These are phyloP conservation scores for Phodopus roborovskii DNA, from an alignment of 2,113 vertebrate species.

Conservation along the genomic window DNA sequence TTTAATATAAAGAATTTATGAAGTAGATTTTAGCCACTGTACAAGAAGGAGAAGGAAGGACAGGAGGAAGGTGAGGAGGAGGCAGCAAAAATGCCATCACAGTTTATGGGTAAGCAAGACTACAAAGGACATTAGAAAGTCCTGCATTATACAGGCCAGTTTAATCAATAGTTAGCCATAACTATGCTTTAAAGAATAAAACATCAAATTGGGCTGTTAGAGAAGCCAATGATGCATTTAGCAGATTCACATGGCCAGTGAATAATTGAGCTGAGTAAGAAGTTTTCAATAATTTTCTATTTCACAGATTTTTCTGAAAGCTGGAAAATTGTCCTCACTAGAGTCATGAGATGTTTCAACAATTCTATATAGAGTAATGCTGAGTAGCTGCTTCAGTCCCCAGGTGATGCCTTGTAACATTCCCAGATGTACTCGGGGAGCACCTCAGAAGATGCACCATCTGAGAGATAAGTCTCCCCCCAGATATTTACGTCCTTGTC, in stretches of 20 bases:
- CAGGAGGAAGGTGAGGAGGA: background rate
- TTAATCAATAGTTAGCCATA: background rate
- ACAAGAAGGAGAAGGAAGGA: background rate
- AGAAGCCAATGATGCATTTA: background rate
- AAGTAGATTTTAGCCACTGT: background rate
- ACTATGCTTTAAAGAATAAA: constrained; percentile 25
- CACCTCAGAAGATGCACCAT: background rate
- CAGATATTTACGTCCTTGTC: background rate
- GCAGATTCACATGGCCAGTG: background rate
- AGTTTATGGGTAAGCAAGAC: background rate
- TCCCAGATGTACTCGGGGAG: background rate
- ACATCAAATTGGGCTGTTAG: background rate
- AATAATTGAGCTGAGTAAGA: constrained; percentile 5
- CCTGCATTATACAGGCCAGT: background rate
- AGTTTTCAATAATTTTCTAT: constrained; percentile 25
- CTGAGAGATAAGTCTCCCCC: background rate
- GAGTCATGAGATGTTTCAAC: background rate
- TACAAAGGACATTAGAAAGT: background rate
- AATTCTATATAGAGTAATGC: background rate
- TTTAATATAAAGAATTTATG: background rate
- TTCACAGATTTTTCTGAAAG: background rate
- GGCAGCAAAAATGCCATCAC: background rate
- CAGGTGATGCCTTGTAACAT: background rate
- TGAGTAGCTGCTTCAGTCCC: accelerated
- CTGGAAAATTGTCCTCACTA: background rate